Conservation (phyloP, 1,140 invertebrate genomes). For the Planococcus citri region DNA sequence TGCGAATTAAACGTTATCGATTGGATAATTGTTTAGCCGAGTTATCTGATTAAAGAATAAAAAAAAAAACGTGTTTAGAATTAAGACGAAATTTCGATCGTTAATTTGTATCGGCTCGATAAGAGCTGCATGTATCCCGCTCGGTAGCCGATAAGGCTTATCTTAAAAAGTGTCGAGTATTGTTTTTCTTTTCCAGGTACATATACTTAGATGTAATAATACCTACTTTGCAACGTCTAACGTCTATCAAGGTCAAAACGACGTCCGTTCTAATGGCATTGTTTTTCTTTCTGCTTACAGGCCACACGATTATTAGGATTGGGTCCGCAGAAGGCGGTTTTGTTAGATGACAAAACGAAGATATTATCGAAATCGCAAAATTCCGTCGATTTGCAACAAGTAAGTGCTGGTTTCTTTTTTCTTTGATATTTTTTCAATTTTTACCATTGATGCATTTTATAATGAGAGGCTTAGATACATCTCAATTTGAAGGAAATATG, state of each 20-base stretch:
- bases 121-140: background rate
- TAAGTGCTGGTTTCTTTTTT: conserved; percentile 27
- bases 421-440: too few relatives aligned
- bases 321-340: conserved; percentile 44
- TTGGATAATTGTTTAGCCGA: background rate
- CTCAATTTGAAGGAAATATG: too few relatives aligned
- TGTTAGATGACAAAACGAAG: conserved; percentile 52
- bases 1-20: background rate
- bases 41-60: background rate
- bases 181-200: too few relatives aligned
- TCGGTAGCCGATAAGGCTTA: too few relatives aligned
- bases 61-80: background rate
- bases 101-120: background rate
- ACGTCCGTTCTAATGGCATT: background rate
- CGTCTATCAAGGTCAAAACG: background rate
- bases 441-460: too few relatives aligned
- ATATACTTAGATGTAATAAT: too few relatives aligned
- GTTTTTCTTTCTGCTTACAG: conserved; percentile 32
- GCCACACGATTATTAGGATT: conserved; percentile 49
- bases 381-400: conserved; percentile 46
- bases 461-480: too few relatives aligned
- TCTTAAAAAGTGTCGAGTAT: too few relatives aligned
- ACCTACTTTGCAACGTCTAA: too few relatives aligned
- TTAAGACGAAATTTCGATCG: conserved; percentile 7
- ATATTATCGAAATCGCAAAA: conserved; percentile 45